These are phyloP conservation scores for Caenorhabditis remanei DNA, from an alignment of 1,140 invertebrate genomes.

Conservation along the genomic window DNA sequence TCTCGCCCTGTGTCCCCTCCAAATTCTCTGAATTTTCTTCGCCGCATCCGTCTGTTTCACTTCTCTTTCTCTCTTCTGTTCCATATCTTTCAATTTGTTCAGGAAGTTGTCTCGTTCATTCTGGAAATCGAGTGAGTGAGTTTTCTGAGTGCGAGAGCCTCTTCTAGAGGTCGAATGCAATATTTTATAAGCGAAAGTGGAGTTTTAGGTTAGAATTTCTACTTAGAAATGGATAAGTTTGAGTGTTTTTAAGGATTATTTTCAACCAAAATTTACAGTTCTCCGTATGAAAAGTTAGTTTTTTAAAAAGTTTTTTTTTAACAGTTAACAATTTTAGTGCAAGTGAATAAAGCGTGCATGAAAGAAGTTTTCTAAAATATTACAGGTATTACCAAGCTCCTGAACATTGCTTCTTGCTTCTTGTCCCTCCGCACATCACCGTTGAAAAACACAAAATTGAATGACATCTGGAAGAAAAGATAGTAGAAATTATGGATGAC, in stretches of 20 bases:
- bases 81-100: not conserved
- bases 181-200: too few species aligned
- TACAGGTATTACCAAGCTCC: not conserved
- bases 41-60: constrained; percentile 12
- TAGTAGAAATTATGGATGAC: too few species aligned
- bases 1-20: not conserved
- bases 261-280: too few species aligned
- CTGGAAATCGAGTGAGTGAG: not conserved
- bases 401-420: constrained; percentile 26
- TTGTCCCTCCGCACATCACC: constrained; percentile 26
- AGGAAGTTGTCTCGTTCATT: constrained; percentile 30
- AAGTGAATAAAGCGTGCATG: too few species aligned
- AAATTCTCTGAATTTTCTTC: constrained; percentile 13
- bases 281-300: too few species aligned
- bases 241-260: too few species aligned
- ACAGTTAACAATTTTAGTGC: too few species aligned
- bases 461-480: constrained; percentile 19
- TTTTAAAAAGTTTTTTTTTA: too few species aligned
- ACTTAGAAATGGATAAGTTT: too few species aligned
- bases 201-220: too few species aligned
- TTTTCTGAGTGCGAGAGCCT: too few species aligned
- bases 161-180: too few species aligned
- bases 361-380: not conserved
- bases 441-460: constrained; percentile 32
- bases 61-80: not conserved